Base-by-base conservation (phyloP, 2,888 invertebrate genomes). In the Acholoe squamosa region DNA sequence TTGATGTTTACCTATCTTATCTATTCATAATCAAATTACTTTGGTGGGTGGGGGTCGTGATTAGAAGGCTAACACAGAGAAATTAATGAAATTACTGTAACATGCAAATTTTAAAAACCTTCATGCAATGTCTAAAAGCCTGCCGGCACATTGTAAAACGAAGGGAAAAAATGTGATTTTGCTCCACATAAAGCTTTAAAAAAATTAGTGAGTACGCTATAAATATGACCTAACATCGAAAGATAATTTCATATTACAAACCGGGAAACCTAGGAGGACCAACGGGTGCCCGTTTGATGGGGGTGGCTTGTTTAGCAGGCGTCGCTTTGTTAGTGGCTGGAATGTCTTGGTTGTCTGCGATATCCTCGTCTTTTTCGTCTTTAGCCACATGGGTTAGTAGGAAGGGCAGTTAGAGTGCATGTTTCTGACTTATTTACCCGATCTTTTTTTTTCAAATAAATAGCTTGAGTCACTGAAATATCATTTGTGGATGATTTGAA, bases 191-290 rank as follows among this genome's bases (percentile, higher is more conserved):
- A 61, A 22, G 25, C 14, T n/a, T 22, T 61, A n/a, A 61, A n/a
- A n/a, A 61, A 22, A 61, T 1, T 5, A 7, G 25, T 61, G 61
- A 10, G 3, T 43, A 43, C 3, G 5, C 43, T 43, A 43, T 43
- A 43, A 43, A 43, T 43, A 43, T 7, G 43, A 10, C 3, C 43
- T 43, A 10, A 7, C 5, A 43, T 10, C 10, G 43, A 43, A 43
- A 10, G 61, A 3, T 61, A 71, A 71, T n/a, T n/a, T n/a, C n/a
- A n/a, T n/a, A 43, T 43, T 86, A 86, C 86, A 52, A 52, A 86
- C 86, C 86, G 25, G 56, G 52, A 56, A 86, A 86, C 86, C 19
- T 86, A 31, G 86, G 86, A 16, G 86, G 54, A 22, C 84, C 84
- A 25, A 86, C 31, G 14, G 86, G 86, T 5, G 86, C 14, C 86